Conservation (phyloP, 2,888 invertebrate genomes). For the Ophonus ardosiacus region DNA sequence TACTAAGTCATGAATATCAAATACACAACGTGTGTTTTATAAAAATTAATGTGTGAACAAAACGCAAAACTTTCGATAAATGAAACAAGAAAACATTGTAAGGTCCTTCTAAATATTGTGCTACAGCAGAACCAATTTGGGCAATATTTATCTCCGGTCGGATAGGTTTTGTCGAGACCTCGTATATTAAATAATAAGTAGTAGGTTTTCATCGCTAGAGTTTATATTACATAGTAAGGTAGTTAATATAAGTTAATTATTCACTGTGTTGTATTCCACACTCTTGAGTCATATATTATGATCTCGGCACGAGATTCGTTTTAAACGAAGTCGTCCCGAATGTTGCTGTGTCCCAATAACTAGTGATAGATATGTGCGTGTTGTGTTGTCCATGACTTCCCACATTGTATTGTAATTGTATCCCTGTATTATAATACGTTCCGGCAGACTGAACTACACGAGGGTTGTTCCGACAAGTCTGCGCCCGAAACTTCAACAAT, state of each 20-base stretch:
- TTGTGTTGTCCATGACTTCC: slow-evolving; percentile 39
- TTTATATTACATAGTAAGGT: slow-evolving; percentile 61
- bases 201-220: slow-evolving; percentile 14
- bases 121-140: too few relatives aligned
- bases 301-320: slow-evolving; percentile 51
- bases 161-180: not conserved
- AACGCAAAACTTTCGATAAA: too few relatives aligned
- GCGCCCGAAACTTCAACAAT: not conserved
- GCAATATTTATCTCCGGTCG: not conserved
- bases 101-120: too few relatives aligned
- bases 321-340: slow-evolving; percentile 64
- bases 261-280: slow-evolving; percentile 64
- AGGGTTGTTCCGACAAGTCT: not conserved
- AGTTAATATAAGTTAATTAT: slow-evolving; percentile 63
- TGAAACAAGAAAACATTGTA: too few relatives aligned
- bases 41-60: too few relatives aligned
- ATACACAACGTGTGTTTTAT: too few relatives aligned
- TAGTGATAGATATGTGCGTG: slow-evolving; percentile 70
- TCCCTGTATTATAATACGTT: not conserved
- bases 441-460: not conserved
- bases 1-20: too few relatives aligned
- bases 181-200: slow-evolving; percentile 9
- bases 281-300: slow-evolving; percentile 63
- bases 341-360: slow-evolving; percentile 76
- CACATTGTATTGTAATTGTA: slow-evolving; percentile 2